Conservation (phyloP, 1,140 invertebrate genomes). For the Lerema accius region DNA sequence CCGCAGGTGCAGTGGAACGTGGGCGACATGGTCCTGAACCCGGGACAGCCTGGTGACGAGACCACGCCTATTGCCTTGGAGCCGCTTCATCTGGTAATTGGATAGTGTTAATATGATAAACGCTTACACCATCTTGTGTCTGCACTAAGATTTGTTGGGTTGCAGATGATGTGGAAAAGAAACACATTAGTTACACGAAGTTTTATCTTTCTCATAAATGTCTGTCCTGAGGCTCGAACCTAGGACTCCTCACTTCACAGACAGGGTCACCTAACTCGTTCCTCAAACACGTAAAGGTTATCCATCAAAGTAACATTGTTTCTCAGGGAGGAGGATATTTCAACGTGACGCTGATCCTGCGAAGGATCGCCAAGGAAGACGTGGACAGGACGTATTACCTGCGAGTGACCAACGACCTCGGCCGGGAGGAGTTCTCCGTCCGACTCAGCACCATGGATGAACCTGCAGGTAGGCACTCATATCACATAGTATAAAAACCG, state of each 20-base stretch:
- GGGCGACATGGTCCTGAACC: slow-evolving; percentile 82
- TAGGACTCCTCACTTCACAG: too few relatives aligned
- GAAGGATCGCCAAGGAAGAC: slow-evolving; percentile 88
- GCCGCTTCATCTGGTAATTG: slow-evolving; percentile 63
- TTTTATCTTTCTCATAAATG: too few relatives aligned
- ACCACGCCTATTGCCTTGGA: slow-evolving; percentile 81
- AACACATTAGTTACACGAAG: too few relatives aligned
- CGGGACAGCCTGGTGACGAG: slow-evolving; percentile 80
- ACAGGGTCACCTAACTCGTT: background rate
- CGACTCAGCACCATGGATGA: slow-evolving; percentile 88
- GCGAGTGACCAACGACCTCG: slow-evolving; percentile 86
- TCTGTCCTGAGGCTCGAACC: too few relatives aligned
- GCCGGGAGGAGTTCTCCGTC: slow-evolving; percentile 85
- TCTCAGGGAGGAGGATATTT: slow-evolving; percentile 85
- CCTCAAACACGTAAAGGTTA: too few relatives aligned
- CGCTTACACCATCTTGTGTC: too few relatives aligned
- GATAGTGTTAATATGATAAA: background rate
- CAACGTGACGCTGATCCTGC: slow-evolving; percentile 85
- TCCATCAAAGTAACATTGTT: too few relatives aligned
- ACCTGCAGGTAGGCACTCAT: slow-evolving; percentile 88
- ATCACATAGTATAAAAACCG: too few relatives aligned
- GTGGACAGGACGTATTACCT: slow-evolving; percentile 88
- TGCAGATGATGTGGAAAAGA: too few relatives aligned
- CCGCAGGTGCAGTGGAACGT: slow-evolving; percentile 87
- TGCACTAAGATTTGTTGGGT: too few relatives aligned